Percentiles rank a stretch among this genome's conserved stretches.
These are phyloP conservation scores for Mus minutoides DNA, from an alignment of 2,797 vertebrate species.

Conservation along the genomic window DNA sequence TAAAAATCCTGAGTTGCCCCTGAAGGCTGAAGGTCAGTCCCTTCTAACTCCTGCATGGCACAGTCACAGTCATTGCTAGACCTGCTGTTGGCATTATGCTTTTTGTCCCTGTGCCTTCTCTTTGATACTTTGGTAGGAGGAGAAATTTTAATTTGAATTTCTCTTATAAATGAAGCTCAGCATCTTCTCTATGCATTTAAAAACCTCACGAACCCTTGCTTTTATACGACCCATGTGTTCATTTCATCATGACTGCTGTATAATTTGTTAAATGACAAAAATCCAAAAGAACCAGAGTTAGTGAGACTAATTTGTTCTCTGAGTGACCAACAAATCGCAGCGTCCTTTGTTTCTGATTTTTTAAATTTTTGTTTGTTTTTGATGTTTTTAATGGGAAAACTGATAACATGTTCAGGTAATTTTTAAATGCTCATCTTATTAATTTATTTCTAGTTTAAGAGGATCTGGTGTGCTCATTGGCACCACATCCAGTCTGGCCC, in stretches of 20 bases:
- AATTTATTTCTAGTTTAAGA: not conserved
- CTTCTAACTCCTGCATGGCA: not conserved
- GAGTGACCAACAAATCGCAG: not conserved
- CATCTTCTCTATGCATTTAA: not conserved
- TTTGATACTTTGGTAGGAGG: not conserved
- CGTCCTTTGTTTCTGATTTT: not conserved
- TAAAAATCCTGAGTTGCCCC: not conserved
- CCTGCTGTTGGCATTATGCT: too few relatives aligned
- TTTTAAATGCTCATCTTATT: not conserved
- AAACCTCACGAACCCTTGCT: not conserved
- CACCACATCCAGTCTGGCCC: not conserved
- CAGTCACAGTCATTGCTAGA: not conserved
- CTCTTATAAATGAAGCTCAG: not conserved
- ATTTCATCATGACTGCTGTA: not conserved
- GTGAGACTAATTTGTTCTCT: not conserved
- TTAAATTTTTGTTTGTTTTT: not conserved
- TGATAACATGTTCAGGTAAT: not conserved
- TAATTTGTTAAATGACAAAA: not conserved
- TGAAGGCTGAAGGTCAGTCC: not conserved
- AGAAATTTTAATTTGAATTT: conserved; percentile 27
- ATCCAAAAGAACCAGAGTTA: not conserved
- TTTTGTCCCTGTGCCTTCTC: not conserved
- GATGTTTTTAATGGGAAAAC: not conserved
- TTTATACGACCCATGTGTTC: conserved; percentile 4
- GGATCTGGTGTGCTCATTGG: not conserved